Conservation (phyloP, 2,113 vertebrate species). For the Apaloderma vittatum region DNA sequence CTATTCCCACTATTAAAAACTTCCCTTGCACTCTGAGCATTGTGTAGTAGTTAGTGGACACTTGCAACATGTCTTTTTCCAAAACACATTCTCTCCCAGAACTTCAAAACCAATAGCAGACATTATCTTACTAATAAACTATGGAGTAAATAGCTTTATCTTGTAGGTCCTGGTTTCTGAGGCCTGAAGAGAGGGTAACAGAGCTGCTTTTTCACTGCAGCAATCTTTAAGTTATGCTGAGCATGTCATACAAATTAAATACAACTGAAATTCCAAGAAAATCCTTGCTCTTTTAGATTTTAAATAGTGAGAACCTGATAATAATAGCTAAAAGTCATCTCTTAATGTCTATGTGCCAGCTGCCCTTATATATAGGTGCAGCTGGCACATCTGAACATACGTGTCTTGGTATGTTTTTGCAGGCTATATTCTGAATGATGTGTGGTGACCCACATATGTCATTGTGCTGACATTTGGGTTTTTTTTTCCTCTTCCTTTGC, state of each 20-base stretch:
- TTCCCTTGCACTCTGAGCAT: background rate
- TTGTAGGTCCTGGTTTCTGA: background rate
- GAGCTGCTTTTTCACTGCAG: background rate
- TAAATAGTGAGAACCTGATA: background rate
- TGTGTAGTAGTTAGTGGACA: background rate
- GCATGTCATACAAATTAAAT: background rate
- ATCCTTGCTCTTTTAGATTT: background rate
- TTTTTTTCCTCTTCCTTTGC: background rate
- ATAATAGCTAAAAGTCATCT: background rate
- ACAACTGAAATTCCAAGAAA: background rate
- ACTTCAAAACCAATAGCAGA: background rate
- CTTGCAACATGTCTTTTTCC: background rate
- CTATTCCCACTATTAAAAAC: background rate
- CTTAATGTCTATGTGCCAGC: background rate
- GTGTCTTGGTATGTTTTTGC: background rate
- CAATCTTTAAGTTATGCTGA: background rate
- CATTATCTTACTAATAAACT: background rate
- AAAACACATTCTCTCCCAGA: background rate
- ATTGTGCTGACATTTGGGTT: background rate
- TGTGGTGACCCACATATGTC: fast-evolving
- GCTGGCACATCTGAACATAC: background rate
- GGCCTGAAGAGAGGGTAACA: background rate
- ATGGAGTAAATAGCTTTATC: background rate
- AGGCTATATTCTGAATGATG: background rate
- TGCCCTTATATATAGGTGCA: background rate